phyloP scores from a whole-genome alignment of 2,888 invertebrate species.

The Drosophila meridionalis region DNA sequence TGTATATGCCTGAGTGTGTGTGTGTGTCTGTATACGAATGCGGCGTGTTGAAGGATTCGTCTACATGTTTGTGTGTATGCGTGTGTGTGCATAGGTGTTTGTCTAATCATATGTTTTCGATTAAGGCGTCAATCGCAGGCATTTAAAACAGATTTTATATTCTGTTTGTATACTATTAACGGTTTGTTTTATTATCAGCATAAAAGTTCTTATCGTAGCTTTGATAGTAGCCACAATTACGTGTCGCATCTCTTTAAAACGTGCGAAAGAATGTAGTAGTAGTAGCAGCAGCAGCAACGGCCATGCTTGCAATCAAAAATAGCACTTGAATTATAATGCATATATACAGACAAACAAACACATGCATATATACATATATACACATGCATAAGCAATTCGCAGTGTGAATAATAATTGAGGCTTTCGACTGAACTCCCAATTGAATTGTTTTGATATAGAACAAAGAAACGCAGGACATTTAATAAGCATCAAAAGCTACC shows the following conservation, averaged over 20 bases:
- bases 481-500: background rate
- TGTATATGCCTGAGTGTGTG: slow-evolving; percentile 12
- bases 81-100: background rate
- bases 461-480: background rate
- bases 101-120: slow-evolving; percentile 34
- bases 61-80: background rate
- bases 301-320: slow-evolving; percentile 58
- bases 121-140: slow-evolving; percentile 1
- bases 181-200: slow-evolving; percentile 35
- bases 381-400: slow-evolving; percentile 3
- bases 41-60: slow-evolving; percentile 36
- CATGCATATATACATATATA: background rate
- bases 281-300: slow-evolving; percentile 9
- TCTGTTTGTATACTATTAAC: background rate
- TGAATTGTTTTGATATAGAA: background rate
- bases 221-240: slow-evolving; percentile 33
- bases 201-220: slow-evolving; percentile 43
- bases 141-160: slow-evolving; percentile 1
- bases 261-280: slow-evolving; percentile 10
- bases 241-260: slow-evolving; percentile 26
- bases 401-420: slow-evolving; percentile 1
- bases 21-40: slow-evolving; percentile 19
- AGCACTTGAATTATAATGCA: slow-evolving; percentile 38
- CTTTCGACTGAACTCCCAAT: background rate
- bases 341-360: slow-evolving; percentile 8